These are phyloP conservation scores for Thaleichthys pacificus DNA, from an alignment of 2,797 vertebrate genomes.

Conservation along the genomic window DNA sequence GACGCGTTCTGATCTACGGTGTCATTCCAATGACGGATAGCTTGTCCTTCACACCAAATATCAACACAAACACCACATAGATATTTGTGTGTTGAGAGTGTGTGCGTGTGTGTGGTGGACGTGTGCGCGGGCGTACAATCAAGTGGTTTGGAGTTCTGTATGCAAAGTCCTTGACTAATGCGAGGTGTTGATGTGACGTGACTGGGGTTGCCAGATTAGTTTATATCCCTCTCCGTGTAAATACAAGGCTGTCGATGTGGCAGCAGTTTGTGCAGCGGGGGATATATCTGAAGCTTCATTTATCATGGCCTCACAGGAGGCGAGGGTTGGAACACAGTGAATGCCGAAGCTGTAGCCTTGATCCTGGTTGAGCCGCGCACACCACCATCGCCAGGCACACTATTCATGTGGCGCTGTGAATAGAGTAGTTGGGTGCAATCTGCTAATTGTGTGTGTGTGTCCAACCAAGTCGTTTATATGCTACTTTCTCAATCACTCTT, in stretches of 20 bases:
- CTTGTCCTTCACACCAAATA: constrained; percentile 45
- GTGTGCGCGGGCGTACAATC: background rate
- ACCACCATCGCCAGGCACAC: no score
- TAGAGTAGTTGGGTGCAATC: no score
- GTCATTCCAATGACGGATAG: constrained; percentile 57
- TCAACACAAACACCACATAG: constrained; percentile 22
- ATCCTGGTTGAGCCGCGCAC: background rate
- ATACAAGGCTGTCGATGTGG: no score
- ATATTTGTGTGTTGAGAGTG: no score
- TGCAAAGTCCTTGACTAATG: background rate
- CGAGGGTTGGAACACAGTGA: constrained; percentile 10
- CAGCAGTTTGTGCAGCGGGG: no score
- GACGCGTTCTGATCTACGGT: constrained; percentile 52
- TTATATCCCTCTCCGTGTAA: no score
- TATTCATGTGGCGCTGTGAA: no score
- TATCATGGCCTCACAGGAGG: no score
- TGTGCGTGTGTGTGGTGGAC: no score
- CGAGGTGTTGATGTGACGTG: constrained; percentile 11
- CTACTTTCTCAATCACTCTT: constrained; percentile 26
- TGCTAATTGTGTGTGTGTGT: no score
- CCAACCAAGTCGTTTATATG: background rate
- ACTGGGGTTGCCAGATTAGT: constrained; percentile 21
- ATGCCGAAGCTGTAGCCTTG: no score
- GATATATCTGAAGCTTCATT: no score
- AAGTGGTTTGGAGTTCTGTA: background rate